Evolutionary conservation across 2,113 vertebrate species (phyloP), one percentile per base, ranked within the genome.

Genomic region (Anoplopoma fimbria): DNA sequence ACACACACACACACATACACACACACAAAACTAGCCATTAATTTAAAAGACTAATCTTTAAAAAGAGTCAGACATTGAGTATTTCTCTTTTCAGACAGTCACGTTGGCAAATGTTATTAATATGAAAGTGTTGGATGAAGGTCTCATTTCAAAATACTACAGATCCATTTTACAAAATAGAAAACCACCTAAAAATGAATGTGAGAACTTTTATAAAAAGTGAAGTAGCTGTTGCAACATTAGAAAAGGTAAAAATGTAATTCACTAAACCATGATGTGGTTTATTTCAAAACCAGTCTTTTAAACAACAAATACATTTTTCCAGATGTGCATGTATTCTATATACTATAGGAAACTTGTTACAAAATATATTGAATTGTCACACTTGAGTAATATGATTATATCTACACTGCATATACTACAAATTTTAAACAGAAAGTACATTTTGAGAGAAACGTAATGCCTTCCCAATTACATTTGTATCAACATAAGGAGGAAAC

Each of bases 21-120:
- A 51, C 27, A 70, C 58, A 61, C 58, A 61, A 29, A n/a, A 6
- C 15, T 5, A 60, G 3, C 4, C 53, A 58, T 77, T 62, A 14
- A 77, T 80, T 79, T 74, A 36, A 82, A 81, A 81, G 12, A 67
- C 38, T 61, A 49, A 70, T 75, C 57, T 75, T 81, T 47, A 78
- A 80, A 17, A 75, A 6, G 64, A 85, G 62, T 63, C 34, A 55
- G 49, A 49, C 49, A 76, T 82, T 63, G 33, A 55, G 34, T 47
- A 40, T 51, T 14, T 77, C 6, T 27, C 7, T 13, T 29, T 77
- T 77, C 42, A 62, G 21, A 57, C 34, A 76, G 21, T 67, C 23
- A 42, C 45, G 1, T 70, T 51, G 78, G 40, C 77, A 76, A 79
- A 77, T 68, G 69, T 53, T 68, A 45, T 15, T n/a, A 36, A 68